Conservation (phyloP, 2,888 invertebrate genomes). For the Pristionchus fissidentatus region DNA sequence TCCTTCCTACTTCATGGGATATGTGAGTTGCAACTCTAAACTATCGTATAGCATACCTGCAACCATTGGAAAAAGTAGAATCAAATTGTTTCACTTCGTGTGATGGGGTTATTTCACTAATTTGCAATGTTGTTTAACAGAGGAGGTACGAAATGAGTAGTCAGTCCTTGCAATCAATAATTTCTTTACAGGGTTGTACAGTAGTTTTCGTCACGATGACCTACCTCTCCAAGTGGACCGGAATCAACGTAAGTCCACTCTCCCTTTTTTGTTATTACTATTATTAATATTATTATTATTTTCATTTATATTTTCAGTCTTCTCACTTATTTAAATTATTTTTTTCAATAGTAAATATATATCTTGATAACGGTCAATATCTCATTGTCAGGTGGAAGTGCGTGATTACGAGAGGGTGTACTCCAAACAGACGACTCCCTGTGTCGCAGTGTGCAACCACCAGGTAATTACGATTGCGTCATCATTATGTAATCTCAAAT, state of each 20-base stretch:
- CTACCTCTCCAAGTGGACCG: conserved; percentile 54
- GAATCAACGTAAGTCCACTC: conserved; percentile 52
- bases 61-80: no score
- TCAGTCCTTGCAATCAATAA: no score
- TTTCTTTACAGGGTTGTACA: not conserved
- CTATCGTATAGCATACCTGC: no score
- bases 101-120: not conserved
- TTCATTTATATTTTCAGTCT: not conserved
- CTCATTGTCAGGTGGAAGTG: not conserved
- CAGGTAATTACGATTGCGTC: conserved; percentile 56
- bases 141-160: not conserved
- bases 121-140: no score
- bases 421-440: conserved; percentile 48
- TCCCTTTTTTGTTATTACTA: no score
- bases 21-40: conserved; percentile 51
- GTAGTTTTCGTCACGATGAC: not conserved
- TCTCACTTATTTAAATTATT: no score
- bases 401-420: not conserved
- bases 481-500: no score
- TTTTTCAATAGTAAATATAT: no score
- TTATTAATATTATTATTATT: not conserved
- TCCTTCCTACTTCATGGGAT: conserved; percentile 55
- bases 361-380: no score
- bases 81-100: no score
- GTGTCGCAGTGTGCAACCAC: conserved; percentile 62